Evolutionary conservation across 2,888 invertebrate species (phyloP).

Genomic region (Melitaea athalia): DNA sequence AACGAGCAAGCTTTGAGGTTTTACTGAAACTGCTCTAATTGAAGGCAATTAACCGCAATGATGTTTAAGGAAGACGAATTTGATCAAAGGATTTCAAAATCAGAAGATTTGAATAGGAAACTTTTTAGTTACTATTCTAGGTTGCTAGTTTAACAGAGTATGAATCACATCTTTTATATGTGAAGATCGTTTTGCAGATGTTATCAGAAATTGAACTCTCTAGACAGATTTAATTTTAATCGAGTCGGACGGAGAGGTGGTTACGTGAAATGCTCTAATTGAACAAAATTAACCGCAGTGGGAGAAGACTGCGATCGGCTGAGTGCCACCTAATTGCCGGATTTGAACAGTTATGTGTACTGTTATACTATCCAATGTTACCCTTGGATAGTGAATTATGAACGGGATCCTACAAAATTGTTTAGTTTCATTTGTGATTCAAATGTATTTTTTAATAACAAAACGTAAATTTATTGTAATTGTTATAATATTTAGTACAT

Average conservation of each 20-base stretch:
- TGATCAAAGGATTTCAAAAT: conserved; percentile 28
- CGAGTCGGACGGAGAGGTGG: conserved; percentile 33
- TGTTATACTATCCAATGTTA: conserved; percentile 22
- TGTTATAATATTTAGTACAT: too few relatives aligned
- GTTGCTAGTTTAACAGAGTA: neutral
- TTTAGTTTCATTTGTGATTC: conserved; percentile 1
- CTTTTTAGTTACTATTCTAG: neutral
- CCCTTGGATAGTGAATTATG: neutral
- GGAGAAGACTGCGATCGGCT: conserved; percentile 36
- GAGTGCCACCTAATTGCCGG: conserved; percentile 37
- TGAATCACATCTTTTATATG: neutral
- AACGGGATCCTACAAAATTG: neutral
- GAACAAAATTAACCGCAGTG: conserved; percentile 39
- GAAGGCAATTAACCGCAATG: conserved; percentile 37
- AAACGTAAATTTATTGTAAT: too few relatives aligned
- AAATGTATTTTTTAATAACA: neutral
- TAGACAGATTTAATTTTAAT: conserved; percentile 35
- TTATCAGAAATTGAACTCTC: conserved; percentile 11
- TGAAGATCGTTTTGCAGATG: neutral
- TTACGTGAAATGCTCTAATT: conserved; percentile 38
- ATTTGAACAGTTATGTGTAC: conserved; percentile 36
- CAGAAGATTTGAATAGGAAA: neutral
- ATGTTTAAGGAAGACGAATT: conserved; percentile 27
- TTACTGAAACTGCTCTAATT: conserved; percentile 37
- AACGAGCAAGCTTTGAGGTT: conserved; percentile 34